Evolutionary conservation across 2,888 invertebrate genomes (phyloP), one percentile per base, ranked within the genome.

Genomic region (Sesia apiformis): DNA sequence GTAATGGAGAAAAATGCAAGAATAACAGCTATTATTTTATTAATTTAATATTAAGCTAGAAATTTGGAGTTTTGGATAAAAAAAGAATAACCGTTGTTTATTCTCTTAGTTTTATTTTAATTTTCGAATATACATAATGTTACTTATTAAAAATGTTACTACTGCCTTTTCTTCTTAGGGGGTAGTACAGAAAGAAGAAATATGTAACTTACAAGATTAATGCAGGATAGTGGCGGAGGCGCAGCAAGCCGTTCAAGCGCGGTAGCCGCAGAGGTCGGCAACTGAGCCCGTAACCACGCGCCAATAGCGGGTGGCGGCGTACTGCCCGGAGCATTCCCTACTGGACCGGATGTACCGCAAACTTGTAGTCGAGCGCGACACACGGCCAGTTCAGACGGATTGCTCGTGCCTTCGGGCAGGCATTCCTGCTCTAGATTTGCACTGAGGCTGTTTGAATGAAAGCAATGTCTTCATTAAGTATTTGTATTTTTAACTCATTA

Each of bases 251-350:
- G 64, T 53, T 85, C 86, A 1, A 90, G 66, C 7, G 78, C 81
- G 3, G 81, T 70, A 3, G 74, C 72, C 1, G 82, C 84, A 51
- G 67, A 66, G 39, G 81, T 56, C 0, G 87, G 79, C 60, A 90
- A 64, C 55, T 81, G 80, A 4, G 79, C 77, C 8, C 86, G 74
- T 50, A 89, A 69, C 85, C 84, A 84, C 7, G 84, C 73, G 40
- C 82, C 84, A 6, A 87, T 67, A 3, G 81, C 72, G 4, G 84
- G 76, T 56, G 81, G 74, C 49, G 77, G 65, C 23, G 74, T 65
- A 58, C 69, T 64, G 63, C 69, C 3, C 66, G 58, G 59, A 57
- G 59, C 60, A 53, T 53, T 54, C 46, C 54, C 53, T n/a, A 55
- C 63, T 4, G 59, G 54, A 40, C 53, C 69, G 3, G 67, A 69